These are phyloP conservation scores for Leucophenga maculata DNA, from an alignment of 2,888 invertebrate species.

Conservation along the genomic window DNA sequence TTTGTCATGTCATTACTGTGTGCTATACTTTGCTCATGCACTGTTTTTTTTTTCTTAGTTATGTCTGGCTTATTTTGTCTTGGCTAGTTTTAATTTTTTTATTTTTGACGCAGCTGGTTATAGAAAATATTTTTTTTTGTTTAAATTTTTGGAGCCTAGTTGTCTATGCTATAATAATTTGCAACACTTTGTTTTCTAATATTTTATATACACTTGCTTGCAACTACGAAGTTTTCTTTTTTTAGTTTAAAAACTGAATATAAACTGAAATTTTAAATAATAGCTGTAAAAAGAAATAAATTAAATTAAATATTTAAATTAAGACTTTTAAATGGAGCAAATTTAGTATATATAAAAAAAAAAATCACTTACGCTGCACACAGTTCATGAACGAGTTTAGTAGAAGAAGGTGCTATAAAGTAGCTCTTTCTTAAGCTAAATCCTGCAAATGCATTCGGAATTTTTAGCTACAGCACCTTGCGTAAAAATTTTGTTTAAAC, in stretches of 20 bases:
- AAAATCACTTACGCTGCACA: too few species aligned
- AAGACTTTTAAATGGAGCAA: conserved; percentile 14
- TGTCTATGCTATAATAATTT: conserved; percentile 19
- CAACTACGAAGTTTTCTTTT: conserved; percentile 45
- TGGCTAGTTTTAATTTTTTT: conserved; percentile 54
- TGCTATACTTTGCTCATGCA: not conserved
- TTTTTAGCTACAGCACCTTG: too few species aligned
- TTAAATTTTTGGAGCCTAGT: conserved; percentile 42
- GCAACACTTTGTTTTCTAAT: conserved; percentile 45
- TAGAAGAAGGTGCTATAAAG: too few species aligned
- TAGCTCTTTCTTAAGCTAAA: too few species aligned
- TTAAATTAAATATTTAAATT: conserved; percentile 8
- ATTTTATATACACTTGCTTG: conserved; percentile 44
- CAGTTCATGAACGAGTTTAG: too few species aligned
- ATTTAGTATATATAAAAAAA: too few species aligned
- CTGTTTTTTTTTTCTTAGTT: conserved; percentile 11
- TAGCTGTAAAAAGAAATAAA: conserved; percentile 28
- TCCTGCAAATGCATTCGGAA: too few species aligned
- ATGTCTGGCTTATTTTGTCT: conserved; percentile 44
- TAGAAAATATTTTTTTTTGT: conserved; percentile 30
- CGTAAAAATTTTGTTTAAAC: too few species aligned
- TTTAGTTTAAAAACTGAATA: not conserved
- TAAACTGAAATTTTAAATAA: not conserved
- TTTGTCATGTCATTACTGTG: not conserved
- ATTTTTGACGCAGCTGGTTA: conserved; percentile 56